phyloP scores from a whole-genome alignment of 2,113 vertebrate species.

The Typhlomys cinereus region DNA sequence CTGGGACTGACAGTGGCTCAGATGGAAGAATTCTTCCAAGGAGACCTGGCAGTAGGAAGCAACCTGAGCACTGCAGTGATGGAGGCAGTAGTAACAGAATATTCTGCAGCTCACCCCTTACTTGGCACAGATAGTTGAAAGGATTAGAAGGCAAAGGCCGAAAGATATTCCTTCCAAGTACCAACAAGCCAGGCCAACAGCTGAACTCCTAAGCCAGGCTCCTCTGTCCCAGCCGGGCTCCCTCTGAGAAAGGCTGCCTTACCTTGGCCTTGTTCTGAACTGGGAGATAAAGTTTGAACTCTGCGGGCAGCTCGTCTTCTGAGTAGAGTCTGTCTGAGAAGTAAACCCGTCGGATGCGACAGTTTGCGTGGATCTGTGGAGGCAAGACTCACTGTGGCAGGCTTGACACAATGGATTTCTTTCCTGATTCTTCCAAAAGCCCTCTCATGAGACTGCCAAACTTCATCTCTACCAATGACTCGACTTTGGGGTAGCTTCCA shows the following conservation, averaged over 20 bases:
- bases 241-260: conserved; percentile 58
- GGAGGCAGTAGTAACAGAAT: neutral
- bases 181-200: neutral
- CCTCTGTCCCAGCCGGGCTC: neutral
- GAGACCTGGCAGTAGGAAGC: neutral
- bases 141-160: accelerated
- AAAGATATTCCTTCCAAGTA: neutral
- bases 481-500: neutral
- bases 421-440: neutral
- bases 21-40: neutral
- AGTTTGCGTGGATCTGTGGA: conserved; percentile 96
- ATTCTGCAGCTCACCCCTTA: neutral
- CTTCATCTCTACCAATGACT: neutral
- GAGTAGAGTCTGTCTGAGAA: conserved; percentile 98
- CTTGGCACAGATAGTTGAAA: neutral
- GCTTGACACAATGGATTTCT: neutral
- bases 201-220: neutral
- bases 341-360: conserved; percentile 96
- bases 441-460: accelerated
- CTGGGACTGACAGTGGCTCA: neutral
- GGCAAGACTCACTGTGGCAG: conserved; percentile 32
- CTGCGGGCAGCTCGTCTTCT: conserved; percentile 96
- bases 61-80: too few species aligned
- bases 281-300: conserved; percentile 97
- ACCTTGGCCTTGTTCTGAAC: conserved; percentile 98